Evolutionary conservation across 2,113 vertebrate genomes (phyloP).

Genomic region (Cinclus cinclus): DNA sequence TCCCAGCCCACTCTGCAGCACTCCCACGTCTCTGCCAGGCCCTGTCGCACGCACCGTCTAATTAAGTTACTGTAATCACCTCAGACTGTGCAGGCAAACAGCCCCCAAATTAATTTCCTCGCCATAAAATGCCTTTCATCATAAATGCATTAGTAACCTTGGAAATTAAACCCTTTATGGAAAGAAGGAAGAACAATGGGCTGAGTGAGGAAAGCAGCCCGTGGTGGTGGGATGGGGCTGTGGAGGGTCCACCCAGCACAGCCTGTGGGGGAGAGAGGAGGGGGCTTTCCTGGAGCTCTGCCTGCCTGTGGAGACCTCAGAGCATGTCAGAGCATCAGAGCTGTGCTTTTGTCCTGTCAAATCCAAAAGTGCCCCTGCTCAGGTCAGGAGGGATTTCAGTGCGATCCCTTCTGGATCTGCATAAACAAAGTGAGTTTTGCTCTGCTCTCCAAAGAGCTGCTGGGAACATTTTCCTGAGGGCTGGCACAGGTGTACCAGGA

Average conservation of each 20-base stretch:
- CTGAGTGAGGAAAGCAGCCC: background rate
- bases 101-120: slow-evolving; percentile 52
- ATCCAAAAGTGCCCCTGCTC: background rate
- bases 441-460: background rate
- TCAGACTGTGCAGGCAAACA: background rate
- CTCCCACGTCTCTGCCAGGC: background rate
- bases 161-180: background rate
- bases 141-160: slow-evolving; percentile 41
- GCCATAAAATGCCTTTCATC: slow-evolving; percentile 43
- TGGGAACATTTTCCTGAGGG: background rate
- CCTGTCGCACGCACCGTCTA: background rate
- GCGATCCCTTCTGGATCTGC: background rate
- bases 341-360: background rate
- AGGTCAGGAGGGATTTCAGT: background rate
- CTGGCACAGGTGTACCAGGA: background rate
- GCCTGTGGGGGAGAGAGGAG: fast-evolving
- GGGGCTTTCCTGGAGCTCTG: background rate
- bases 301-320: background rate
- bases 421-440: background rate
- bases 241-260: background rate
- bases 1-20: background rate
- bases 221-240: background rate
- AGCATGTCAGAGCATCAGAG: background rate
- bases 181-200: background rate
- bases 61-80: slow-evolving; percentile 46